These are phyloP conservation scores for Caerostris extrusa DNA, from an alignment of 1,140 invertebrate genomes.

Conservation along the genomic window DNA sequence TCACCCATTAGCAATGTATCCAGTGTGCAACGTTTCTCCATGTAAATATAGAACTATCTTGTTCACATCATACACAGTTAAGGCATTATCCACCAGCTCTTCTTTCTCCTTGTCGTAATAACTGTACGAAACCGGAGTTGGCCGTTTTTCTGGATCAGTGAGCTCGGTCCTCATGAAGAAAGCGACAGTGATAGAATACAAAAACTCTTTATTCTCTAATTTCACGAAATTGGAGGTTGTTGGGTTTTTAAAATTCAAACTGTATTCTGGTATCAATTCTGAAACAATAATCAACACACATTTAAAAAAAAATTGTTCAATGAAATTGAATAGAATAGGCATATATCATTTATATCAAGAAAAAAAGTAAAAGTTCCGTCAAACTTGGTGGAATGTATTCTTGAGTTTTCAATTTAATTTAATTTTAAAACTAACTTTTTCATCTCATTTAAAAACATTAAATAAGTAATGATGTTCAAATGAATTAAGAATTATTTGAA, in stretches of 20 bases:
- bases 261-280: constrained; percentile 38
- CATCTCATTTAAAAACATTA: no score
- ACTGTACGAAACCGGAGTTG: constrained; percentile 67
- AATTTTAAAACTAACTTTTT: no score
- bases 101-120: constrained; percentile 24
- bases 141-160: background rate
- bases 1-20: constrained; percentile 59
- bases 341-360: no score
- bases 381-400: no score
- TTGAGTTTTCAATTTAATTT: no score
- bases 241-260: constrained; percentile 27
- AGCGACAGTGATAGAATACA: constrained; percentile 70
- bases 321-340: no score
- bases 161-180: constrained; percentile 65
- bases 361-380: no score
- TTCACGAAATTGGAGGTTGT: constrained; percentile 61
- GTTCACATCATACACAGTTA: constrained; percentile 64
- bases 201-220: background rate
- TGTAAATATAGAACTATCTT: constrained; percentile 67
- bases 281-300: background rate
- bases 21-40: constrained; percentile 59
- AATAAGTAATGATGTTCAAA: no score
- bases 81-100: constrained; percentile 61
- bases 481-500: no score
- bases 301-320: no score